Evolutionary conservation across 2,888 invertebrate species (phyloP).

Genomic region (Caenorhabditis sp.): DNA sequence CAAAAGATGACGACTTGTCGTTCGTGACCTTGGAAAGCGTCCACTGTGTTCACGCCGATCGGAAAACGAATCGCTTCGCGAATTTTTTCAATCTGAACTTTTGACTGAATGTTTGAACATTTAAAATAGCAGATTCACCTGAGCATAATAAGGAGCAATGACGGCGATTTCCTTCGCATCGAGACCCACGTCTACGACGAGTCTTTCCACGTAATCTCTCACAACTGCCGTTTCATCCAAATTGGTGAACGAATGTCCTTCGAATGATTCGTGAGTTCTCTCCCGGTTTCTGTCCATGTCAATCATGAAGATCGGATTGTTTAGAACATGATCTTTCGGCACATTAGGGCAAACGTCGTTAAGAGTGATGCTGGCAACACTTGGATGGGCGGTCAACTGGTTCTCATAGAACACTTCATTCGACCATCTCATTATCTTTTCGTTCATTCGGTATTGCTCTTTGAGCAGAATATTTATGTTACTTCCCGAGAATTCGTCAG

Average conservation of each 20-base stretch:
- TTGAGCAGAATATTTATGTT: conserved; percentile 67
- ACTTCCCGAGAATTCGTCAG: conserved; percentile 49
- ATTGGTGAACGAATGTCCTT: conserved; percentile 20
- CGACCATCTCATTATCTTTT: conserved; percentile 74
- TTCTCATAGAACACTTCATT: conserved; percentile 72
- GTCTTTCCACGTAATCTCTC: conserved; percentile 32
- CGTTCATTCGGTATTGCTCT: conserved; percentile 74
- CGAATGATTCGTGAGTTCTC: conserved; percentile 21
- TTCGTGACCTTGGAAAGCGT: conserved; percentile 68
- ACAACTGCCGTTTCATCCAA: conserved; percentile 56
- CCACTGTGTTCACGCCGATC: conserved; percentile 55
- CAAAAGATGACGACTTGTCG: conserved; percentile 65
- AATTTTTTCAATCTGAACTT: conserved; percentile 28
- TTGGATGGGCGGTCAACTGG: conserved; percentile 58
- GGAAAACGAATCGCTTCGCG: conserved; percentile 14
- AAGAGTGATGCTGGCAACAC: conserved; percentile 51
- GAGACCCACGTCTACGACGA: conserved; percentile 39
- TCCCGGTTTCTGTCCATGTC: conserved; percentile 25
- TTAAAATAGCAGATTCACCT: too few species aligned
- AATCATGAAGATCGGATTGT: conserved; percentile 45
- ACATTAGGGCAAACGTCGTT: conserved; percentile 30
- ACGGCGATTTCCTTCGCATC: conserved; percentile 51
- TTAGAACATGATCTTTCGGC: background rate
- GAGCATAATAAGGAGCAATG: conserved; percentile 62
- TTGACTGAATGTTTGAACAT: too few species aligned